Conservation (phyloP, 2,888 invertebrate genomes). For the Sylvicola cinctus region DNA sequence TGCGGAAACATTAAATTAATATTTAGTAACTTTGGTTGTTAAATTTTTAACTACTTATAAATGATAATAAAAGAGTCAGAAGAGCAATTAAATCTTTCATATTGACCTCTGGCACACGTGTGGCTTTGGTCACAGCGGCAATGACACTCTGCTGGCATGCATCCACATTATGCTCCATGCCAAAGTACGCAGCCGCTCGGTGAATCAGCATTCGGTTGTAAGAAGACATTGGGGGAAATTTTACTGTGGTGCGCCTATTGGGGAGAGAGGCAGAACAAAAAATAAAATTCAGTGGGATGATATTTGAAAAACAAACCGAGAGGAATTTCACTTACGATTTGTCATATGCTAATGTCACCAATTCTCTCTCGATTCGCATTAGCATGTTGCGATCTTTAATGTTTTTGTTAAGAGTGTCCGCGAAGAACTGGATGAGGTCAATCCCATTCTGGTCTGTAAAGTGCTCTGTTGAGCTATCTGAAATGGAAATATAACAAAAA, state of each 20-base stretch:
- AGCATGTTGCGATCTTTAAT: constrained; percentile 69
- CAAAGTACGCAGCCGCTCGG: constrained; percentile 81
- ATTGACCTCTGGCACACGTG: constrained; percentile 26
- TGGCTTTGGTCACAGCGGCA: constrained; percentile 50
- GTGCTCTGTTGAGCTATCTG: constrained; percentile 57
- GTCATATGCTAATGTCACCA: constrained; percentile 66
- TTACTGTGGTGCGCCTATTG: constrained; percentile 48
- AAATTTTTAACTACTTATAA: too few relatives aligned
- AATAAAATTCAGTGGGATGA: neutral
- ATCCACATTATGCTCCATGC: constrained; percentile 86
- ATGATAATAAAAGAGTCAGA: too few relatives aligned
- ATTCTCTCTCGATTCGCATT: constrained; percentile 71
- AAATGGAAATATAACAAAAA: too few relatives aligned
- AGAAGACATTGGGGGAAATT: constrained; percentile 83
- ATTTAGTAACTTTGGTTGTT: too few relatives aligned
- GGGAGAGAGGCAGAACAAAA: constrained; percentile 5
- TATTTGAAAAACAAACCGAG: neutral
- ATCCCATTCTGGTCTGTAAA: constrained; percentile 52
- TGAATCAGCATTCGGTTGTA: constrained; percentile 94
- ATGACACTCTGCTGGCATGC: constrained; percentile 59
- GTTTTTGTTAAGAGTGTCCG: constrained; percentile 77
- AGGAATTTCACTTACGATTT: constrained; percentile 35
- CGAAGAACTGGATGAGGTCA: constrained; percentile 73
- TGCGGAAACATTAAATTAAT: too few relatives aligned
- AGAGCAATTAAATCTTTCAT: too few relatives aligned